A percentile compares a stretch with the other conserved stretches of the same genome.
Conservation (phyloP, 1,140 invertebrate species). For the Chironomus tepperi region DNA sequence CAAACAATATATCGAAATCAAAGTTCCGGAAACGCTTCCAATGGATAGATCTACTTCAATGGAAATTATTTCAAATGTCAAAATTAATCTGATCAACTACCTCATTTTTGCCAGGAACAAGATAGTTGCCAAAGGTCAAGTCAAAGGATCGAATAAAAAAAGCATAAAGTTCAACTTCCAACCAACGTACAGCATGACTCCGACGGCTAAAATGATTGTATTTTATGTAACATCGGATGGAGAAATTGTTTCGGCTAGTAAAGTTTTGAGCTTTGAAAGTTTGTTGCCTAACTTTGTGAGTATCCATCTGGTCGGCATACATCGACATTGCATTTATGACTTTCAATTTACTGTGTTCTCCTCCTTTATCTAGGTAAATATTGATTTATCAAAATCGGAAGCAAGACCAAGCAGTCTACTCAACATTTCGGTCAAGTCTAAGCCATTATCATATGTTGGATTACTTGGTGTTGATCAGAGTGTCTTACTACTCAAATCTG, state of each 20-base stretch:
- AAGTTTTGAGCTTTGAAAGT: background rate
- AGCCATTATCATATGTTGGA: conserved; percentile 70
- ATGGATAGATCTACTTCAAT: background rate
- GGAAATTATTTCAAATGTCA: background rate
- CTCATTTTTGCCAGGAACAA: background rate
- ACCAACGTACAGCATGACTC: background rate
- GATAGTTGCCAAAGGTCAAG: background rate
- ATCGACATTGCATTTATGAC: no score
- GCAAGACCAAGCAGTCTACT: conserved; percentile 56
- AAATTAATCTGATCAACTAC: background rate
- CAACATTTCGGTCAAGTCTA: conserved; percentile 56
- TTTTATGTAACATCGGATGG: background rate
- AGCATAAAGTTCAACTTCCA: background rate
- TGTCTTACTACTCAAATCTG: conserved; percentile 59
- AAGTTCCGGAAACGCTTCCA: background rate
- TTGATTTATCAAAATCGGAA: conserved; percentile 45
- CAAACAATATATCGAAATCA: background rate
- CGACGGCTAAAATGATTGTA: background rate
- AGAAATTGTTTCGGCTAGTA: background rate
- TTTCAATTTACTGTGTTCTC: no score
- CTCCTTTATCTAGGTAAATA: background rate
- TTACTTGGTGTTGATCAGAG: conserved; percentile 76
- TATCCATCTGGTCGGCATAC: no score
- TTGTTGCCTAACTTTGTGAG: background rate
- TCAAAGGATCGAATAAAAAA: background rate